phyloP scores from a whole-genome alignment of 2,797 vertebrate genomes.

The Apodemus agrarius region DNA sequence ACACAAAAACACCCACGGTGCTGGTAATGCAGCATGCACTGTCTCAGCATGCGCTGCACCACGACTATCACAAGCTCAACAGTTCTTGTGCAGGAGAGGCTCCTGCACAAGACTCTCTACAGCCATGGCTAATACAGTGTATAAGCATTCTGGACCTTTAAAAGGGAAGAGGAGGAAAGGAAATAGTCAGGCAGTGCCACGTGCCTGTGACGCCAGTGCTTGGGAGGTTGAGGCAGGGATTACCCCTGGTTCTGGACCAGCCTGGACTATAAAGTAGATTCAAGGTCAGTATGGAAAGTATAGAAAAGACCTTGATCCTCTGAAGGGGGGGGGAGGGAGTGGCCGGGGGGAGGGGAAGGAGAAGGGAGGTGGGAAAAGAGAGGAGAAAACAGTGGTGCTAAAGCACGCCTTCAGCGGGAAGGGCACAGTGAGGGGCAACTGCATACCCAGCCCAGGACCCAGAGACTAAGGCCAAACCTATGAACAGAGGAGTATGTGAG shows the following conservation, averaged over 20 bases:
- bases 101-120: not conserved
- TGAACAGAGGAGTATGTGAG: not conserved
- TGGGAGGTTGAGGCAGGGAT: not conserved
- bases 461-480: not conserved
- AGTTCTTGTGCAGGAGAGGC: not conserved
- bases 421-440: not conserved
- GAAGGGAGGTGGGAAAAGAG: rapidly evolving
- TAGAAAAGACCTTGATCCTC: not conserved
- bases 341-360: not conserved
- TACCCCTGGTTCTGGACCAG: not conserved
- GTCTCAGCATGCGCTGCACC: rapidly evolving
- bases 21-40: rapidly evolving
- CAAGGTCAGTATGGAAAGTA: not conserved
- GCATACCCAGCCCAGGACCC: not conserved
- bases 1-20: rapidly evolving
- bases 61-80: not conserved
- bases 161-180: not conserved
- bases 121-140: not conserved
- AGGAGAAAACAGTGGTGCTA: not conserved
- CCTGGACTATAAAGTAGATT: not conserved
- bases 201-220: not conserved
- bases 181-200: too few relatives aligned
- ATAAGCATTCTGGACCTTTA: not conserved
- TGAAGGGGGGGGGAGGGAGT: not conserved
- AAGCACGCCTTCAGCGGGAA: not conserved